Conservation (phyloP, 2,888 invertebrate genomes). For the Machimus rusticus region DNA sequence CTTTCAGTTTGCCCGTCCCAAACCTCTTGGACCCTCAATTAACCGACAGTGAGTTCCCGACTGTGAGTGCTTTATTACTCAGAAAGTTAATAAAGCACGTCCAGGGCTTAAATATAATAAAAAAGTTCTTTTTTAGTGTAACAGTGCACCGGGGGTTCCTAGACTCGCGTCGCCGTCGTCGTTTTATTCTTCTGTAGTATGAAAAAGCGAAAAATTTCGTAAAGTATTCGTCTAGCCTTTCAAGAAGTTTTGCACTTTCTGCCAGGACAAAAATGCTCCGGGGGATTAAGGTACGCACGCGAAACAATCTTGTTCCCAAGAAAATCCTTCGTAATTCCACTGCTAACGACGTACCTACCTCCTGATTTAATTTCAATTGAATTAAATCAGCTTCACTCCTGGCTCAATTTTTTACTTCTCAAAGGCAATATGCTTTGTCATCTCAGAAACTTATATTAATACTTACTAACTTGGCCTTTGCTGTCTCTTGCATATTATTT, state of each 20-base stretch:
- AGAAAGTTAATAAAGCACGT: conserved; percentile 47
- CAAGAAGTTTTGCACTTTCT: background rate
- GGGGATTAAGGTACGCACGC: conserved; percentile 5
- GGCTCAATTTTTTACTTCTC: background rate
- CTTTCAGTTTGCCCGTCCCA: conserved; percentile 15
- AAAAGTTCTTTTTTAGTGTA: conserved; percentile 24
- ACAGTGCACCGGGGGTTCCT: background rate
- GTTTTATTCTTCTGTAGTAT: background rate
- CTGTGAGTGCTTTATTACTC: conserved; percentile 38
- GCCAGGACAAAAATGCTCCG: background rate
- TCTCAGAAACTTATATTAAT: background rate
- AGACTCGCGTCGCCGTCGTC: background rate
- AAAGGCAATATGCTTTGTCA: background rate
- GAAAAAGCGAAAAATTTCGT: background rate
- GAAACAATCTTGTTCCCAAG: background rate
- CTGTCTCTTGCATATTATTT: background rate
- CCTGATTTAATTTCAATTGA: conserved; percentile 12
- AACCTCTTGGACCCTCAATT: background rate
- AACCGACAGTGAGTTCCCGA: conserved; percentile 32
- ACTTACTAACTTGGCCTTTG: background rate
- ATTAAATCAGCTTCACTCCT: background rate
- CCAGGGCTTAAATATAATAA: conserved; percentile 45
- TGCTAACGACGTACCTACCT: background rate
- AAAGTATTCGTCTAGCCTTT: conserved; percentile 18
- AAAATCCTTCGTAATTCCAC: background rate